Conservation (phyloP, 2,888 invertebrate genomes). For the Sarcophaga variegata region DNA sequence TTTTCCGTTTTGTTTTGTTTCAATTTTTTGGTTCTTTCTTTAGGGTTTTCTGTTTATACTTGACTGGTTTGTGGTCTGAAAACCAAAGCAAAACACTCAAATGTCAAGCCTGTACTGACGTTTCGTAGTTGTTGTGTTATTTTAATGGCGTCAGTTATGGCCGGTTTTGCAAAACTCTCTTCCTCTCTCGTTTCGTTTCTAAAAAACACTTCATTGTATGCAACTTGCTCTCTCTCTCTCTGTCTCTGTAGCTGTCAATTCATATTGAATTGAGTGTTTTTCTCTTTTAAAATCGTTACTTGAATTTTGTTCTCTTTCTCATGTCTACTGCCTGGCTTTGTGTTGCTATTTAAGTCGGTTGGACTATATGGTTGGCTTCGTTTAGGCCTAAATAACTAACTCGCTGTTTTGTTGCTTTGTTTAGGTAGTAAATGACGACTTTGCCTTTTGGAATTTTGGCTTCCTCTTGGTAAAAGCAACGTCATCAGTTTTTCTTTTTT, state of each 20-base stretch:
- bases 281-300: constrained; percentile 26
- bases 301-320: constrained; percentile 26
- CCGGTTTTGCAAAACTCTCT: constrained; percentile 58
- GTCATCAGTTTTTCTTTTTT: constrained; percentile 45
- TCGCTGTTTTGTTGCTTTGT: not conserved
- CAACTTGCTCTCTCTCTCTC: not conserved
- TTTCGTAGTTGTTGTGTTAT: constrained; percentile 69
- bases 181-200: not conserved
- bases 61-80: constrained; percentile 46
- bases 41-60: constrained; percentile 22
- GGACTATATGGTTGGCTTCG: not conserved
- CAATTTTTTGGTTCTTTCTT: constrained; percentile 25
- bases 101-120: constrained; percentile 78
- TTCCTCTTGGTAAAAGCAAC: constrained; percentile 45
- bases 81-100: constrained; percentile 75
- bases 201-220: not conserved
- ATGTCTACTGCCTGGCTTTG: not conserved
- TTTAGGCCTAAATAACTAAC: constrained; percentile 18
- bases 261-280: constrained; percentile 54
- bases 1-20: constrained; percentile 9
- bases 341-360: not conserved
- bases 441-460: constrained; percentile 35
- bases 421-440: not conserved
- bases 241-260: not conserved
- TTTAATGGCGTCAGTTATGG: constrained; percentile 68